These are phyloP conservation scores for Blera fallax DNA, from an alignment of 2,888 invertebrate species.

Conservation along the genomic window DNA sequence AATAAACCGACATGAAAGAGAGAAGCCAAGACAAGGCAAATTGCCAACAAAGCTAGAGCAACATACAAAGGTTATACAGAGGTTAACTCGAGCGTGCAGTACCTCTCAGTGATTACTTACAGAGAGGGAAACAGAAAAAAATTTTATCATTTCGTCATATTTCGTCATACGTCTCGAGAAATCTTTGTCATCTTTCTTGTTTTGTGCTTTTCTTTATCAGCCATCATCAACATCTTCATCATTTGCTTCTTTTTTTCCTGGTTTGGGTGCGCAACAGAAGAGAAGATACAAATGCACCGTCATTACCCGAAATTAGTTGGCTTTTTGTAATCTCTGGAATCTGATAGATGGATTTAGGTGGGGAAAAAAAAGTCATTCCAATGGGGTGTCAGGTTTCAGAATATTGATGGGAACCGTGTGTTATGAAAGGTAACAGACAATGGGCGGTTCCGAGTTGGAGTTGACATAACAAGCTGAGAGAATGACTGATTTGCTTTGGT, in stretches of 20 bases:
- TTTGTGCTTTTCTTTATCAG: constrained; percentile 8
- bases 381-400: constrained; percentile 24
- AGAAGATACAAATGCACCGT: constrained; percentile 38
- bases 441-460: not conserved
- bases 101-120: constrained; percentile 37
- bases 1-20: constrained; percentile 21
- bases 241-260: not conserved
- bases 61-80: constrained; percentile 46
- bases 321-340: constrained; percentile 23
- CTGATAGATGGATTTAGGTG: not conserved
- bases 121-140: too few species aligned
- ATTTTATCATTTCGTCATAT: constrained; percentile 39
- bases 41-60: constrained; percentile 28
- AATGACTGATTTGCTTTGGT: not conserved
- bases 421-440: not conserved
- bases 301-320: constrained; percentile 55
- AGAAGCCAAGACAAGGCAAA: constrained; percentile 10
- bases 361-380: not conserved
- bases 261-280: not conserved
- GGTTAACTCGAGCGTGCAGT: constrained; percentile 64
- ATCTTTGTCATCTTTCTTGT: constrained; percentile 27
- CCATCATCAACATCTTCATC: constrained; percentile 11
- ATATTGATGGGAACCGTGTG: not conserved
- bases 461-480: not conserved
- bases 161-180: constrained; percentile 2